These are phyloP conservation scores for Glyphotaelius pellucidus DNA, from an alignment of 2,888 invertebrate species.

Conservation along the genomic window DNA sequence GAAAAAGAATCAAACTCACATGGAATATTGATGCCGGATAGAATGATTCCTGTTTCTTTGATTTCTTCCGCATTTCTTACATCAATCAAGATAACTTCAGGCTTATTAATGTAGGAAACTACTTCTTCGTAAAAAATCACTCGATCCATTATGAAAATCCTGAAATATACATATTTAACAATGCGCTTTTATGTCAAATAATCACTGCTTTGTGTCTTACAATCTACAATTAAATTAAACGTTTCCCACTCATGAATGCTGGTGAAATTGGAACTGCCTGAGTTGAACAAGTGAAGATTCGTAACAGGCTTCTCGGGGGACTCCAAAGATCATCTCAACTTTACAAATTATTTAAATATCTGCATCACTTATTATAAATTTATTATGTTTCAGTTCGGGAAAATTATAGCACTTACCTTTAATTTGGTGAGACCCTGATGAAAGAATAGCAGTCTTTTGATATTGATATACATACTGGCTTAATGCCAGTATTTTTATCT, in stretches of 20 bases:
- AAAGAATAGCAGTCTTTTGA: neutral
- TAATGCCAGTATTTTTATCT: neutral
- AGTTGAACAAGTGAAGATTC: too few relatives aligned
- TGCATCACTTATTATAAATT: neutral
- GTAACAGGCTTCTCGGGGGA: too few relatives aligned
- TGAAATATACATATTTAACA: neutral
- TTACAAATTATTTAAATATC: neutral
- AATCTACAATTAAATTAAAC: neutral
- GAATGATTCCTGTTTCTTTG: constrained; percentile 83
- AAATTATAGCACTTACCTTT: neutral
- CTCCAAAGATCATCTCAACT: neutral
- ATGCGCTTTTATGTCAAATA: neutral
- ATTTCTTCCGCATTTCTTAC: constrained; percentile 87
- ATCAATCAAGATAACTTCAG: constrained; percentile 81
- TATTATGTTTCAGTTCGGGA: neutral
- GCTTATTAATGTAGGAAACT: constrained; percentile 73
- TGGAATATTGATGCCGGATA: constrained; percentile 87
- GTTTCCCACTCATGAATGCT: neutral
- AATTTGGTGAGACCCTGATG: neutral
- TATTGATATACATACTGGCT: neutral
- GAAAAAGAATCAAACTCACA: constrained; percentile 74
- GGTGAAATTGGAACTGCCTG: neutral
- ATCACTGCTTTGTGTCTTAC: neutral
- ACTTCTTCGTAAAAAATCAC: constrained; percentile 74
- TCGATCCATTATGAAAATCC: constrained; percentile 14